Base-by-base conservation (phyloP, 2,797 vertebrate species). In the Chrysocyon brachyurus region DNA sequence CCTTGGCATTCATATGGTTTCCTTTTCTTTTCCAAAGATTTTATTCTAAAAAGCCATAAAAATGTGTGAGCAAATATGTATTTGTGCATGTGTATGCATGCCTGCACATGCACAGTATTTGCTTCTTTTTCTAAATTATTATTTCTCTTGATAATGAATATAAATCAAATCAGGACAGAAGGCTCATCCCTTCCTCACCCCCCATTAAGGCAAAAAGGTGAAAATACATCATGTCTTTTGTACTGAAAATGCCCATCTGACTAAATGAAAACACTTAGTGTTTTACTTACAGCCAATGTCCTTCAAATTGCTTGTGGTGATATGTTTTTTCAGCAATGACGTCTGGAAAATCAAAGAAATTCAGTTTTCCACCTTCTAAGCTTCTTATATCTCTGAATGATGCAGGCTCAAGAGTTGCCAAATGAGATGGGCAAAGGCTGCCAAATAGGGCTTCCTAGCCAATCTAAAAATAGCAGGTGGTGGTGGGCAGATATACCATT, bases 361-460 rank as follows among this genome's bases (percentile, higher is more conserved):
- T 68, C 83, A 91, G 93, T 78, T 95, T 94, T 89, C 52, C 19
- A 88, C 96, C 93, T 92, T 97, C 66, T 79, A 90, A 83, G 96
- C 94, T 95, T 92, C 97, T 91, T 81, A 12, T 36, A 79, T 90
- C 78, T 94, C 81, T 94, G 52, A 97, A 90, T 79, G 96, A 96
- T 97, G 92, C 96, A 92, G 90, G 81, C 96, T 96, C 77, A 92
- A 92, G 93, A 94, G 87, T 49, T 98, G 98, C 97, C 97, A 98
- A 97, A 96, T 96, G 84, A 95, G 72, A 97, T 92, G 84, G 91
- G 73, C 66, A 93, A 92, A 92, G 63, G 94, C 95, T 70, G 98
- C 96, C 97, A 97, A 92, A 92, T 0, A 91, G 97, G 82, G 57
- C 82, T 96, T 93, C 96, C 81, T 86, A 28, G 97, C 97, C 97